phyloP scores from a whole-genome alignment of 2,113 vertebrate genomes.

The Prionailurus viverrinus region DNA sequence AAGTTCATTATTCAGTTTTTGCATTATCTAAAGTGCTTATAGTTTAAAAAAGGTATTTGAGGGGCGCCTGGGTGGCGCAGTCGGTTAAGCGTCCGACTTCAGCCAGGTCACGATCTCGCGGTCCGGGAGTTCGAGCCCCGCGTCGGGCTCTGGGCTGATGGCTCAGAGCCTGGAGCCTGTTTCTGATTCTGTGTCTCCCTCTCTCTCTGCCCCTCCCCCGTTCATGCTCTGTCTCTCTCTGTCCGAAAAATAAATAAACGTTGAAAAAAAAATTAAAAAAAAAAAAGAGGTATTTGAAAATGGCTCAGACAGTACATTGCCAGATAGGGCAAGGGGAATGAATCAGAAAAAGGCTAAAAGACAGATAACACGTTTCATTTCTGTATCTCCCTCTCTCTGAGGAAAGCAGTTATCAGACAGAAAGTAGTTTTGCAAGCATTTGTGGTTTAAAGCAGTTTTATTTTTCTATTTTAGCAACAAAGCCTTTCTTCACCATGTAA shows the following conservation, averaged over 20 bases:
- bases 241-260: no score
- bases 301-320: not conserved
- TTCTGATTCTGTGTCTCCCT: no score
- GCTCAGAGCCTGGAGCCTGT: no score
- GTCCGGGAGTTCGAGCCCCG: no score
- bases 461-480: not conserved
- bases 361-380: not conserved
- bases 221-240: no score
- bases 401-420: not conserved
- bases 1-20: not conserved
- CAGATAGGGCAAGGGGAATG: not conserved
- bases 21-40: not conserved
- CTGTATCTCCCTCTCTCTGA: not conserved
- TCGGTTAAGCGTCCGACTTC: no score
- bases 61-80: no score
- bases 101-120: no score
- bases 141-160: no score
- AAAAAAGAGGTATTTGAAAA: not conserved
- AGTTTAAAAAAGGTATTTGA: not conserved
- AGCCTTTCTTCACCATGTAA: not conserved
- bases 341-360: not conserved
- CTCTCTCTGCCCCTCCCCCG: no score
- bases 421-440: not conserved
- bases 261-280: no score
- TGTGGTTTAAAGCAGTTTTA: not conserved